These are phyloP conservation scores for Gallinago paraguaiae DNA, from an alignment of 2,113 vertebrate genomes.

Conservation along the genomic window DNA sequence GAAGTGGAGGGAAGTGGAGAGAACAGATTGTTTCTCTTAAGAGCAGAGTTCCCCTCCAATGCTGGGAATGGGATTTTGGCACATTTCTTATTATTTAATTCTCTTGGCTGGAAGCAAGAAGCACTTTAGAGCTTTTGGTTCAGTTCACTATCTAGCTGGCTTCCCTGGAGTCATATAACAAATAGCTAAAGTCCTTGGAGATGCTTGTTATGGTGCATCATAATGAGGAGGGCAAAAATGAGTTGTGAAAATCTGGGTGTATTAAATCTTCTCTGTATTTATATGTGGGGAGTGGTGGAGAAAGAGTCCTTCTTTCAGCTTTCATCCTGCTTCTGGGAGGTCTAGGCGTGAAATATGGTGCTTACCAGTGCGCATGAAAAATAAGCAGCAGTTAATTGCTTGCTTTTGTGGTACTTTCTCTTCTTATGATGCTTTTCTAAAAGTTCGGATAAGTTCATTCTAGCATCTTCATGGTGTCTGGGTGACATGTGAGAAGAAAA, in stretches of 20 bases:
- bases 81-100: neutral
- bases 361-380: neutral
- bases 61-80: neutral
- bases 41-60: neutral
- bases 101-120: neutral
- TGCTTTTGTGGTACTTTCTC: neutral
- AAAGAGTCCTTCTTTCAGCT: neutral
- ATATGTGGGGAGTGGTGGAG: neutral
- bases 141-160: neutral
- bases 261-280: neutral
- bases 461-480: neutral
- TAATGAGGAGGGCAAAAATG: neutral
- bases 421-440: neutral
- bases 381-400: neutral
- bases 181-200: neutral
- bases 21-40: neutral
- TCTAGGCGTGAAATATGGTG: neutral
- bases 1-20: neutral
- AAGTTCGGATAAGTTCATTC: neutral
- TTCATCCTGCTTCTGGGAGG: neutral
- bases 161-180: neutral
- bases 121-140: neutral
- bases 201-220: neutral
- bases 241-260: neutral
- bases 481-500: neutral